These are phyloP conservation scores for cat (Felis catus) DNA, from an alignment of 2,113 vertebrate genomes.

Conservation along the genomic window F.catus_Fca126_mat1.0 CM031420.1:84050501-84051000, in stretches of 20 bases:
- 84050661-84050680: conserved; percentile 20
- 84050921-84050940: too few relatives aligned
- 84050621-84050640: neutral
- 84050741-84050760: neutral
- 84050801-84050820: too few relatives aligned
- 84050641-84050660: neutral
- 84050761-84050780: neutral
- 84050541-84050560: neutral
- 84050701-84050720: neutral
- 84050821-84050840: too few relatives aligned
- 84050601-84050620: neutral
- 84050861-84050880: too few relatives aligned
- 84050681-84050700: neutral
- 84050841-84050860: too few relatives aligned
- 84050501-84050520: neutral
- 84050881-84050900: too few relatives aligned
- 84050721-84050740: neutral
- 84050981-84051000: neutral
- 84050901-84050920: too few relatives aligned
- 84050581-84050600: neutral
- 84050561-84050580: conserved; percentile 14
- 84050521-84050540: neutral
- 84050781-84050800: too few relatives aligned
- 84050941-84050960: too few relatives aligned
- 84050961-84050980: too few relatives aligned